These are phyloP conservation scores for Drosophila kohkoa DNA, from an alignment of 1,140 invertebrate species.

Conservation along the genomic window DNA sequence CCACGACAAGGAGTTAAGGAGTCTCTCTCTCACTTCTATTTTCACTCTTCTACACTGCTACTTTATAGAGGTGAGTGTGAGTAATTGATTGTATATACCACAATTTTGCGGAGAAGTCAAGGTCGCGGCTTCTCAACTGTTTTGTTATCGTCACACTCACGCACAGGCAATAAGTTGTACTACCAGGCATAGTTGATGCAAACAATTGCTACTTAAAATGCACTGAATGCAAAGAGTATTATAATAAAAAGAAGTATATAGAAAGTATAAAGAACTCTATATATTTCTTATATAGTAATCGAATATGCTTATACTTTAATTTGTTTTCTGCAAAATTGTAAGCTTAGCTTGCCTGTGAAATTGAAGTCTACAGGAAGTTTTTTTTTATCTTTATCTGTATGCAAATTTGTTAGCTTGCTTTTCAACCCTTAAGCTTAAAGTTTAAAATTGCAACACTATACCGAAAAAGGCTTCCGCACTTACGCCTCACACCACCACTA, in stretches of 20 bases:
- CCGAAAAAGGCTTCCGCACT: conserved; percentile 33
- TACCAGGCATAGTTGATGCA: not conserved
- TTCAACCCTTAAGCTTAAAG: conserved; percentile 21
- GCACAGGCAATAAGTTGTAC: conserved; percentile 34
- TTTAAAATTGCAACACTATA: conserved; percentile 27
- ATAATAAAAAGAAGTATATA: not conserved
- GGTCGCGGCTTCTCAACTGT: conserved; percentile 47
- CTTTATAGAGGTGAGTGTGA: conserved; percentile 37
- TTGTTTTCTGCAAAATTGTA: not conserved
- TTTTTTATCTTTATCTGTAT: not conserved
- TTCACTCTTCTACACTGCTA: not conserved
- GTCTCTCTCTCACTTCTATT: not conserved
- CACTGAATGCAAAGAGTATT: not conserved
- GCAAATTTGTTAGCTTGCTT: conserved; percentile 25
- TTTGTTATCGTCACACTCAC: conserved; percentile 44
- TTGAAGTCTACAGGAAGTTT: conserved; percentile 33
- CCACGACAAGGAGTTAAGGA: not conserved
- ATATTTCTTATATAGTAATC: not conserved
- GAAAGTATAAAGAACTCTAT: not conserved
- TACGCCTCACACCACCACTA: not conserved
- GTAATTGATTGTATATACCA: conserved; percentile 63
- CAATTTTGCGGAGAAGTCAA: conserved; percentile 45
- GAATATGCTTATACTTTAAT: not conserved
- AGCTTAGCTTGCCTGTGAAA: conserved; percentile 11
- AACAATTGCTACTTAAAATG: too few relatives aligned